Percentiles rank a stretch among this genome's conserved stretches.
These are phyloP conservation scores for Xiphorhynchus erythropygius DNA, from an alignment of 2,797 vertebrate species.

Conservation along the genomic window DNA sequence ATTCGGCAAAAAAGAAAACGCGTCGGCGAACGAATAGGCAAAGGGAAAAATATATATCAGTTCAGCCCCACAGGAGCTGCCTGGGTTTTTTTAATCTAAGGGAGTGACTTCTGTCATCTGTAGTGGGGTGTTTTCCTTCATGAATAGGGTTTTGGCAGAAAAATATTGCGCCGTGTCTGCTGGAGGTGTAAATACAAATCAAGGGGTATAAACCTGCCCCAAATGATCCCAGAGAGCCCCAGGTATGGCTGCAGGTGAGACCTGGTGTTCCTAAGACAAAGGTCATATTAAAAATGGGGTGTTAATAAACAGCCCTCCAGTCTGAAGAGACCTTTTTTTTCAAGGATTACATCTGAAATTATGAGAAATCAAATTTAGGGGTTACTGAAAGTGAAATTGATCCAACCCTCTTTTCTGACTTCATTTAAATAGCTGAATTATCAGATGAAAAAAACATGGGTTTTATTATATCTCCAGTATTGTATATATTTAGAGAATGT, in stretches of 20 bases:
- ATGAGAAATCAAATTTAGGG: conserved; percentile 81
- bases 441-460: conserved; percentile 31
- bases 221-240: background rate
- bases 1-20: background rate
- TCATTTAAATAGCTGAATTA: conserved; percentile 76
- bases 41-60: background rate
- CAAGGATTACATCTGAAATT: conserved; percentile 81
- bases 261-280: conserved; percentile 69
- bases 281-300: conserved; percentile 70
- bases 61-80: background rate
- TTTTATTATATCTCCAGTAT: background rate
- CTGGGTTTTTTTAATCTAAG: background rate
- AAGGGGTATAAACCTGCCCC: background rate
- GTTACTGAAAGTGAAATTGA: conserved; percentile 80
- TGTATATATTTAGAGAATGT: background rate
- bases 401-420: conserved; percentile 78
- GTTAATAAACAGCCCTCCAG: conserved; percentile 76
- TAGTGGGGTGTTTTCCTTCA: rapidly evolving
- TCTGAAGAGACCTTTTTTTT: conserved; percentile 69
- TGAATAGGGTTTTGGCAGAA: background rate
- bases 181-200: background rate
- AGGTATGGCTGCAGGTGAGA: background rate
- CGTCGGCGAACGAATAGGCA: rapidly evolving
- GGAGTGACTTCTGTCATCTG: background rate
- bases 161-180: rapidly evolving